Evolutionary conservation across 2,113 vertebrate genomes (phyloP).

Genomic region (Drymodes brunneopygia): DNA sequence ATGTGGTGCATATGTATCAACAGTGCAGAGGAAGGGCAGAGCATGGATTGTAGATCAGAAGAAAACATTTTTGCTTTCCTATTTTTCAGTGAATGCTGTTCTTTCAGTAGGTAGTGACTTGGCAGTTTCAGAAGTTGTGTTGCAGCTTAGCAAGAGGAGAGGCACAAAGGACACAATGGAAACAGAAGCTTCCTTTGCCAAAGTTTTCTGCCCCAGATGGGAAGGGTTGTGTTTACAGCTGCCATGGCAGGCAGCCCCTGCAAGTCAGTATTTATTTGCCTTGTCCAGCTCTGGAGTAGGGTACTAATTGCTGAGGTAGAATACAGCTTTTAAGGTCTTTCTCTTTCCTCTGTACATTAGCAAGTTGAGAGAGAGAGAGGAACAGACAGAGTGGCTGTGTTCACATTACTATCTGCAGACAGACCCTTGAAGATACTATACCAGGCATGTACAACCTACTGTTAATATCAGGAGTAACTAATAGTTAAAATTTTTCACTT

Average conservation of each 20-base stretch:
- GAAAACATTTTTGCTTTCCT: not conserved
- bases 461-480: not conserved
- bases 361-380: rapidly evolving
- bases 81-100: not conserved
- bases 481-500: not conserved
- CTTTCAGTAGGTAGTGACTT: not conserved
- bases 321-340: not conserved
- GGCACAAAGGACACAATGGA: not conserved
- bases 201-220: not conserved
- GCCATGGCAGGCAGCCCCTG: not conserved
- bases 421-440: not conserved
- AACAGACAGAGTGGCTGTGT: not conserved
- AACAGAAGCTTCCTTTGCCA: not conserved
- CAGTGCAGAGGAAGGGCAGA: not conserved
- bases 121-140: not conserved
- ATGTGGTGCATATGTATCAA: not conserved
- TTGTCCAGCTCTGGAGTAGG: not conserved
- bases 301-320: not conserved
- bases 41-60: not conserved
- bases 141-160: not conserved
- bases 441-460: not conserved
- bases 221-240: not conserved
- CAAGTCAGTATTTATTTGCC: not conserved
- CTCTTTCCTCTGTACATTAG: not conserved
- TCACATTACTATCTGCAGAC: not conserved